Conservation (phyloP, 2,797 vertebrate genomes). For the Periophthalmus magnuspinnatus region DNA sequence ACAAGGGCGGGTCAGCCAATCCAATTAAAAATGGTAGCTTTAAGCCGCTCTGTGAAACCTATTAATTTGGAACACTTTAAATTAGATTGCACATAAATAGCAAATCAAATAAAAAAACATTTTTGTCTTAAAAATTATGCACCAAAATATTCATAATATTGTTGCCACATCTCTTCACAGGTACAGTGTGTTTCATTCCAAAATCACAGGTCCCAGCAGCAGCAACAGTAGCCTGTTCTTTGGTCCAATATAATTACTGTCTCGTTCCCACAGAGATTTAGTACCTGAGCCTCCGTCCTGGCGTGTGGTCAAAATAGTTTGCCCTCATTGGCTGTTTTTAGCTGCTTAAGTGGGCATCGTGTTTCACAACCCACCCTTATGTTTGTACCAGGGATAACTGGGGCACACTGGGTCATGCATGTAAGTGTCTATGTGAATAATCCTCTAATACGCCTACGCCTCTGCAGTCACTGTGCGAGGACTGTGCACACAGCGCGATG, state of each 20-base stretch:
- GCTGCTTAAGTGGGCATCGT: conserved; percentile 40
- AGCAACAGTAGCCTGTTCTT: neutral
- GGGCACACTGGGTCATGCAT: conserved; percentile 33
- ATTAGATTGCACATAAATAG: too few relatives aligned
- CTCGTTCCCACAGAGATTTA: conserved; percentile 35
- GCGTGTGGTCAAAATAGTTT: conserved; percentile 32
- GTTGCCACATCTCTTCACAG: conserved; percentile 9
- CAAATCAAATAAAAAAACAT: too few relatives aligned
- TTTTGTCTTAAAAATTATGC: too few relatives aligned
- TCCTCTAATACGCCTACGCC: conserved; percentile 1
- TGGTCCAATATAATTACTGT: conserved; percentile 17
- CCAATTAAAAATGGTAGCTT: too few relatives aligned
- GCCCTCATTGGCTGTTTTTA: conserved; percentile 56
- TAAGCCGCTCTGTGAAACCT: too few relatives aligned
- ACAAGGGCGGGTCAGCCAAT: too few relatives aligned
- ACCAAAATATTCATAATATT: neutral
- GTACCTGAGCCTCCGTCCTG: conserved; percentile 53
- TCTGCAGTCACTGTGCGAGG: conserved; percentile 19
- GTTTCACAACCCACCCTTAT: conserved; percentile 48
- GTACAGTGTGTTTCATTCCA: neutral
- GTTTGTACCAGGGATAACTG: conserved; percentile 53
- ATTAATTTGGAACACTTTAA: too few relatives aligned
- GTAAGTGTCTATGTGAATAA: conserved; percentile 20
- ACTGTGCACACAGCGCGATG: neutral
- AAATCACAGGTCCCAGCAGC: conserved; percentile 8